phyloP scores from a whole-genome alignment of 2,797 vertebrate species.

The Gambusia yucatana region DNA sequence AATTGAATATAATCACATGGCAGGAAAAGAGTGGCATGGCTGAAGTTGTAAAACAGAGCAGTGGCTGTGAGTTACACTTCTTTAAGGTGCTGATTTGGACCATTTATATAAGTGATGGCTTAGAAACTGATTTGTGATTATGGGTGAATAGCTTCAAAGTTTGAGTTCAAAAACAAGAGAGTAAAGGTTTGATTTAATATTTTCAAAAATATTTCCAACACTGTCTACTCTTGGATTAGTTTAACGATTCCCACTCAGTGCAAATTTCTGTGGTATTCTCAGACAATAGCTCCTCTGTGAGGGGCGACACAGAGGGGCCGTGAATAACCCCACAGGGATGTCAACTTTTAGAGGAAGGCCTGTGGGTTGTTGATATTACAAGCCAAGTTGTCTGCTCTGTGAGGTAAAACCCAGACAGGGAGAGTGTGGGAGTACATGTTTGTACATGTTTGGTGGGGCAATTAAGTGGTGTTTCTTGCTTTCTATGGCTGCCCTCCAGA shows the following conservation, averaged over 20 bases:
- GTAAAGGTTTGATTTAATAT: conserved; percentile 29
- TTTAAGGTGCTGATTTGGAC: conserved; percentile 13
- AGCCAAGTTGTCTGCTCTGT: conserved; percentile 58
- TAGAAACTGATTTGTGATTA: conserved; percentile 26
- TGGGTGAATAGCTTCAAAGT: conserved; percentile 12
- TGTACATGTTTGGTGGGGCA: conserved; percentile 64
- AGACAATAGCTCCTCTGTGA: conserved; percentile 67
- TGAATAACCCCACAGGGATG: conserved; percentile 62
- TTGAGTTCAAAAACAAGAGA: conserved; percentile 13
- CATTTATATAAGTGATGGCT: conserved; percentile 15
- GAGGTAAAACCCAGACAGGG: conserved; percentile 61
- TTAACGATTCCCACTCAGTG: conserved; percentile 44
- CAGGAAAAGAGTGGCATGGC: conserved; percentile 41
- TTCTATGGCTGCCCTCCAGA: conserved; percentile 73
- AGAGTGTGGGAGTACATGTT: conserved; percentile 53
- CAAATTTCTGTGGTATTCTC: conserved; percentile 51
- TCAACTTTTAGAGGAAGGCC: conserved; percentile 48
- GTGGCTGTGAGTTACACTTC: conserved; percentile 30
- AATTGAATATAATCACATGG: conserved; percentile 73
- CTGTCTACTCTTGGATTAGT: conserved; percentile 21
- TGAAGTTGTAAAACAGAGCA: conserved; percentile 47
- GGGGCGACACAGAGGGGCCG: conserved; percentile 45
- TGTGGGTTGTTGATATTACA: conserved; percentile 60
- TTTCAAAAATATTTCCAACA: conserved; percentile 18
- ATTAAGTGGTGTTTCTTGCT: conserved; percentile 65